phyloP scores from a whole-genome alignment of 1,140 invertebrate species.

The Halotydeus destructor region DNA sequence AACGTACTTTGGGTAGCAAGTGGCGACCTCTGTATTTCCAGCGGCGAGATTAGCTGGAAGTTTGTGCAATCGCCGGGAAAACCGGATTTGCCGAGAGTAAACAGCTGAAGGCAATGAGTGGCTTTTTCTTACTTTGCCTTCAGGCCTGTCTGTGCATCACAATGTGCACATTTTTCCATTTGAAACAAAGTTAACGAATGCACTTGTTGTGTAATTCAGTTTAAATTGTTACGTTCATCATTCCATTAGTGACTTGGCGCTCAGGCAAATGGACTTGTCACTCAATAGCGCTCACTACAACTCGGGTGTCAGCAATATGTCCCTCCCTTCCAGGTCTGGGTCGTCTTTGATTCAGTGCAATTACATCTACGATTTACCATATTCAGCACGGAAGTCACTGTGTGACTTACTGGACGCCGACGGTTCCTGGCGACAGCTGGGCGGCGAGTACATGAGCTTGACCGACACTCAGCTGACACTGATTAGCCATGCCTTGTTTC shows the following conservation, averaged over 20 bases:
- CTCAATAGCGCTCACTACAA: neutral
- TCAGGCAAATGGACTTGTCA: neutral
- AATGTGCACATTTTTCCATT: no score
- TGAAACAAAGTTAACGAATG: neutral
- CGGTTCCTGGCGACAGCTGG: slow-evolving; percentile 52
- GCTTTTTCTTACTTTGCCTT: no score
- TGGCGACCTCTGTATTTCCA: no score
- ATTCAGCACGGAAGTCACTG: slow-evolving; percentile 37
- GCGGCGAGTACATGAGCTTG: slow-evolving; percentile 30
- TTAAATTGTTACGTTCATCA: neutral
- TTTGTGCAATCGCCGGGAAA: no score
- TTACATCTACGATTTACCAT: slow-evolving; percentile 52
- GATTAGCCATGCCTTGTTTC: slow-evolving; percentile 26
- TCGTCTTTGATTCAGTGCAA: no score
- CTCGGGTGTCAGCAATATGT: neutral
- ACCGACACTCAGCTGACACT: slow-evolving; percentile 27
- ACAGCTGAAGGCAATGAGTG: no score
- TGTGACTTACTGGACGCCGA: slow-evolving; percentile 52
- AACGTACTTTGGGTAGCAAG: no score
- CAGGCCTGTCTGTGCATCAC: no score
- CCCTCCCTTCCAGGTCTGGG: neutral
- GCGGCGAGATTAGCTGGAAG: no score
- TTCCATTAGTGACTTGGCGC: neutral
- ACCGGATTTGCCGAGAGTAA: no score
- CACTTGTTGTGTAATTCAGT: neutral